Evolutionary conservation across 1,140 invertebrate species (phyloP), one percentile per base, ranked within the genome.

Genomic region (Sarcophaga peregrina): DNA sequence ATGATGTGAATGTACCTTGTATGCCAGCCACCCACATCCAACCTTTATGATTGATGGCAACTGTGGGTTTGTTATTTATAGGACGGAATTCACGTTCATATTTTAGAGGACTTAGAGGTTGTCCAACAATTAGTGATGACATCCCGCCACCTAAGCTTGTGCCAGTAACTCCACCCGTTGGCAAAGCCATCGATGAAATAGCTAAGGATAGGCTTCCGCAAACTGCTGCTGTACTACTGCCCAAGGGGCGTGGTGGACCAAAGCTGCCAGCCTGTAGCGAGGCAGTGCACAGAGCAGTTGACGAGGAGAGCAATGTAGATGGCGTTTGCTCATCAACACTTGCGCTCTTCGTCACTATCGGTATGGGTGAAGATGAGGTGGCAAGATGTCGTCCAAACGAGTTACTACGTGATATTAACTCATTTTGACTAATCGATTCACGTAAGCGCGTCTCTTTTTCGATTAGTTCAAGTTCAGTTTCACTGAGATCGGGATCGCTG

Each of bases 21-120:
- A 96, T 93, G 62, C 95, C 95, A 20, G 95, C 94, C 83, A 96
- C 93, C 93, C 95, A 97, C 89, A 94, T 93, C 96, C 96, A 97
- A 58, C 96, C 96, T 74, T 93, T 92, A 91, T 90, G 91, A 92
- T 93, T 96, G 90, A 85, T 93, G 89, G 91, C 93, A 87, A 91
- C 93, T 90, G 86, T 91, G 85, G 90, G 92, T 88, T 87, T 91
- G 91, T 90, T 90, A 83, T 86, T 86, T 37, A 90, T 82, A 85
- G 88, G 86, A 86, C 88, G 86, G 86, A 88, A 86, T 85, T 90
- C 90, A 11, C 87, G 85, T 81, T 90, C 89, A 83, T 87, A 88
- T 85, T 89, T 88, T 82, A 90, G 85, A 72, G 89, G 89, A 86
- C 89, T 90, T 9, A 87, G 89, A 76, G 89, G 89, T 80, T 90